Base-by-base conservation (phyloP, 1,140 invertebrate genomes). In the Hydropsyche tenuis region DNA sequence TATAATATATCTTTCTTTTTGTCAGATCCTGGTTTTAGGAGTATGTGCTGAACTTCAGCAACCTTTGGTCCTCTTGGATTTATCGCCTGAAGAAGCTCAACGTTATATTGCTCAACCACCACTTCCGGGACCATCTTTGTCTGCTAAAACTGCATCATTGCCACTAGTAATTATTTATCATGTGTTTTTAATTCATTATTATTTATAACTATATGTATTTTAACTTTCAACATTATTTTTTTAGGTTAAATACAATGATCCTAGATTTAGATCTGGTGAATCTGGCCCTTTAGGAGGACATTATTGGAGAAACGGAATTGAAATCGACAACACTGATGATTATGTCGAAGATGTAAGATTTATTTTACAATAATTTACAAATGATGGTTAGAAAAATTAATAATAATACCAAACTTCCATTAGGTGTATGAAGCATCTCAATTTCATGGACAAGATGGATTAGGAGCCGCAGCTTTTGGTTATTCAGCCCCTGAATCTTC, bases 401-500 rank as follows among this genome's bases (percentile, higher is more conserved):
- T 43, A 66, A 66, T 66, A 11, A 62, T 62, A 62, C 25, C 22
- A 7, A 4, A 11, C 23, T 6, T 7, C 20, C 22, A 6, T 46
- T 70, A 85, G 82, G 88, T 89, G 23, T 90, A 90, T 78, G 80
- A 88, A 64, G 89, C 89, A 0, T 85, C 86, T 73, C 89, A 90
- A 79, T 90, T 86, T 78, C 89, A 90, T 75, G 89, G 89, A 0
- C 89, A 90, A 80, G 86, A 88, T 72, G 86, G 86, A n/a, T 78
- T 89, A 12, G 89, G 89, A 1, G 86, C 87, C n/a, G 89, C 89
- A 73, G 84, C 86, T 0, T 90, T 89, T 71, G 89, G 89, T 14
- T 90, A 90, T 76, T 82, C 85, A 71, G 87, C 89, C 6, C 89
- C 89, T 43, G 88, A 90, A 77, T 89, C 89, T 66, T 85, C 89